Base-by-base conservation (phyloP, 1,140 invertebrate genomes). In the Megalonaias nervosa region DNA sequence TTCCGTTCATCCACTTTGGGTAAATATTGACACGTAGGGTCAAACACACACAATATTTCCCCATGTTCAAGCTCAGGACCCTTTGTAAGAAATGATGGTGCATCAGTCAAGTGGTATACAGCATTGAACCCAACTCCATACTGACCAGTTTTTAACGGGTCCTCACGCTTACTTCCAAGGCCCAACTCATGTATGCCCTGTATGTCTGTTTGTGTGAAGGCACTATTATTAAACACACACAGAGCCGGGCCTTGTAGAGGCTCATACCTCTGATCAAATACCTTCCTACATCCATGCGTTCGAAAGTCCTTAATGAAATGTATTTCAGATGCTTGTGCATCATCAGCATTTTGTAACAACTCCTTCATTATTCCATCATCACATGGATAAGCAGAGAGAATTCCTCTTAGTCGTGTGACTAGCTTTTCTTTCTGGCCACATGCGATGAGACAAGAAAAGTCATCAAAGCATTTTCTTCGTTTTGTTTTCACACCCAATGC, bases 331-430 rank as follows among this genome's bases (percentile, higher is more conserved):
- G 88, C 88, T 55, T 81, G 82, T 62, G 87, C 86, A 80, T 89
- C 88, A 81, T 89, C 88, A 31, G 88, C 84, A 81, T 96, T 88
- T 69, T 88, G 85, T 3, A 88, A 48, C 19, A 88, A 77, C 66
- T 88, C 87, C 73, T 88, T 86, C 48, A 85, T 68, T 19, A 87
- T 60, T 48, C 77, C 80, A 11, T 73, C 64, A 62, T 86, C 88
- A 72, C 81, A 83, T 16, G 88, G 84, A 66, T 89, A 89, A 19
- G 84, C 81, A 14, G 67, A 59, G 38, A 89, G 66, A 65, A 89
- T 85, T n/a, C 83, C 66, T 64, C 81, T 84, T 55, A 89, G 78
- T n/a, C 87, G 72, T 31, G 80, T 85, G 3, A 85, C 82, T n/a
- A 89, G 76, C n/a, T 80, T 74, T 74, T 89, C 88, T 61, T 80